Evolutionary conservation across 2,113 vertebrate genomes (phyloP), one percentile per base, ranked within the genome.

Genomic region (Corythornis vintsioides): DNA sequence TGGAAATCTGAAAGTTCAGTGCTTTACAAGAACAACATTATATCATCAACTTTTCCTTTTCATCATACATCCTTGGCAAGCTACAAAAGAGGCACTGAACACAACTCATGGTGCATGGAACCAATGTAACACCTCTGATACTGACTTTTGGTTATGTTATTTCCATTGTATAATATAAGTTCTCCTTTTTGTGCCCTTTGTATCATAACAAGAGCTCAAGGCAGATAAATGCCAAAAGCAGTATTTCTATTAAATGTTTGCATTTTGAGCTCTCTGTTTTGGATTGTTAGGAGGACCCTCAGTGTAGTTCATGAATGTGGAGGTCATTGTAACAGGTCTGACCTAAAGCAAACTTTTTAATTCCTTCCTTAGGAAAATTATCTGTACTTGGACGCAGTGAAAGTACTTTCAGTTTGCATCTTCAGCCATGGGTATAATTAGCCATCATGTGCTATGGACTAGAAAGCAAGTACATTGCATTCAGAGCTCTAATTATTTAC

Each of bases 401-500:
- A 60, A 85, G 10, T 53, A 33, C 60, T 94, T 87, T 57, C 52
- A 40, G 48, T 60, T 76, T 92, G 48, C 63, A 92, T 43, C 71
- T 73, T 83, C 84, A 94, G 82, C 56, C 89, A 86, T 3, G 38
- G 40, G 71, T 86, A 47, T 89, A 93, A 95, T 96, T 93, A 94
- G 35, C 89, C 43, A 77, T 87, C 43, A 43, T 60, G 59, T 87
- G 64, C 84, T 80, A 9, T 83, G 95, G 84, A 57, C 78, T 94
- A 87, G 91, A 94, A 94, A 95, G 61, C 63, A 80, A 71, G 79
- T 63, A 87, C 72, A 89, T 74, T 91, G 63, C 71, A 89, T 89
- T 89, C 43, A 74, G 38, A 83, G 63, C 78, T 89, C 71, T 91
- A 53, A 93, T 96, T 90, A 85, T 96, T 95, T 94, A 40, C 64